These are phyloP conservation scores for Sebastes reedi DNA, from an alignment of 2,797 vertebrate species.

Conservation along the genomic window DNA sequence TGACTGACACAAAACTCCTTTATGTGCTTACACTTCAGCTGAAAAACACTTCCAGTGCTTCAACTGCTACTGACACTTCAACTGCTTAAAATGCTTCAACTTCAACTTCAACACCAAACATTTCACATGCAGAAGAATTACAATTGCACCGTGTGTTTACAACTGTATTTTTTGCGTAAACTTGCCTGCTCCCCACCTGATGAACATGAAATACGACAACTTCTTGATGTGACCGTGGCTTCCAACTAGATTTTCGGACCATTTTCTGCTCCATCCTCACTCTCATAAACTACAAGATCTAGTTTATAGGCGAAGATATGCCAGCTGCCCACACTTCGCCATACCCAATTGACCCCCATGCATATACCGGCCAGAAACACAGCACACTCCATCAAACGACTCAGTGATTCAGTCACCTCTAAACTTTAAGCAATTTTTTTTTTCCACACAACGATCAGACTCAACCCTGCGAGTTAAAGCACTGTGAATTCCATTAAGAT, in stretches of 20 bases:
- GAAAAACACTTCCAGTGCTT: not conserved
- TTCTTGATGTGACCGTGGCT: not conserved
- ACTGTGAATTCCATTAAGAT: conserved; percentile 48
- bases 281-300: not conserved
- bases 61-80: not conserved
- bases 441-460: not conserved
- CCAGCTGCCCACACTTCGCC: not conserved
- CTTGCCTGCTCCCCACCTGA: not conserved
- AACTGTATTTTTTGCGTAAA: not conserved
- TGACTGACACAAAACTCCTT: not conserved
- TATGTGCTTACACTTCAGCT: not conserved
- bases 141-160: not conserved
- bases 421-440: conserved; percentile 25
- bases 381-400: conserved; percentile 12
- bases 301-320: not conserved
- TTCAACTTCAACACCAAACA: not conserved
- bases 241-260: not conserved
- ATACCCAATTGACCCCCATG: not conserved
- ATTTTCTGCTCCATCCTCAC: not conserved
- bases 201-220: not conserved
- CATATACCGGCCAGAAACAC: conserved; percentile 4
- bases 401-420: conserved; percentile 50
- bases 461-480: conserved; percentile 34
- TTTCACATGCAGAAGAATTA: not conserved
- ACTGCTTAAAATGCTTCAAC: not conserved